Percentiles rank a stretch among this genome's conserved stretches.
Conservation (phyloP, 1,140 invertebrate genomes). For the Chymomyza costata region DNA sequence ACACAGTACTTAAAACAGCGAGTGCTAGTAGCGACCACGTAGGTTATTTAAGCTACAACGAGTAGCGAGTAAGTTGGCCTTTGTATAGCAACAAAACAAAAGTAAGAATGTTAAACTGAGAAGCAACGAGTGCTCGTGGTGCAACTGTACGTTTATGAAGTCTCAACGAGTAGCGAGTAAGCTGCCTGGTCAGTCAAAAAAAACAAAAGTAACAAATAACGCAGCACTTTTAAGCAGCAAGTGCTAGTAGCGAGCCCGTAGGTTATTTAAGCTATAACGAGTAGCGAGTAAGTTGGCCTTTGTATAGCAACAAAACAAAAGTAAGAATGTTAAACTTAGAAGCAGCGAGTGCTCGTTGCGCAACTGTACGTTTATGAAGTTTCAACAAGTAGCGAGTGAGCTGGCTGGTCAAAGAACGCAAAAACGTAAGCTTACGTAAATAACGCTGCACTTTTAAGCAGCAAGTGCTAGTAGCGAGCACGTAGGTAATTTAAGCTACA, state of each 20-base stretch:
- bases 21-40: neutral
- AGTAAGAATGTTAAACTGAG: no score
- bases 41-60: slow-evolving; percentile 5
- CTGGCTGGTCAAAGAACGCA: no score
- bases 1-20: no score
- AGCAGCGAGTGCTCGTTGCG: neutral
- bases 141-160: no score
- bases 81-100: no score
- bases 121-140: neutral
- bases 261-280: slow-evolving; percentile 4
- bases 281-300: slow-evolving; percentile 6
- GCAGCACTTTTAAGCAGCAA: no score
- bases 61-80: neutral
- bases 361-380: no score
- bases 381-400: no score
- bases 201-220: slow-evolving; percentile 6
- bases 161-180: no score
- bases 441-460: no score
- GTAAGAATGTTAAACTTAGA: no score
- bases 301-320: neutral
- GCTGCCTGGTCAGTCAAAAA: no score
- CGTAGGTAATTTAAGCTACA: neutral
- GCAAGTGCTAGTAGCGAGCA: neutral
- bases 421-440: slow-evolving; percentile 6
- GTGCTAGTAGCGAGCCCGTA: neutral